phyloP scores from a whole-genome alignment of 2,888 invertebrate species.

The Didymodactylos carnosus region DNA sequence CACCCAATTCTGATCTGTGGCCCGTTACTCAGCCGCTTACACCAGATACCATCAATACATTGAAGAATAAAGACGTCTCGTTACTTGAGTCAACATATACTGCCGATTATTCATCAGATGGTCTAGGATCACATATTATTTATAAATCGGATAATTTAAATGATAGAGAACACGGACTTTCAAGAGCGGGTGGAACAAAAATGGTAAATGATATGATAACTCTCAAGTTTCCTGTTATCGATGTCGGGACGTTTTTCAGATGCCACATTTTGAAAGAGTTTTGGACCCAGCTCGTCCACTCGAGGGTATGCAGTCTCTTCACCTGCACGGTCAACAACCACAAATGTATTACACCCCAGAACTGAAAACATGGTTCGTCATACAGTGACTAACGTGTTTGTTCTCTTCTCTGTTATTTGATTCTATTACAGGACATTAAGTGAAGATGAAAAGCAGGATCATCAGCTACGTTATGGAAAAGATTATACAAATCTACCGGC shows the following conservation, averaged over 20 bases:
- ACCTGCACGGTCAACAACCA: neutral
- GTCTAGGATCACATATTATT: neutral
- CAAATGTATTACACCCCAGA: neutral
- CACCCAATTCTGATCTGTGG: neutral
- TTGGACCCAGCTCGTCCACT: neutral
- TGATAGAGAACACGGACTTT: no score
- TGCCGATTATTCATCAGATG: neutral
- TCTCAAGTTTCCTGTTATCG: no score
- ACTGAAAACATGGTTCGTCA: no score
- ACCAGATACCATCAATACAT: neutral
- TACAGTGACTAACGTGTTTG: no score
- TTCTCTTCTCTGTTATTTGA: neutral
- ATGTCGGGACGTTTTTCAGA: no score
- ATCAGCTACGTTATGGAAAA: constrained; percentile 24
- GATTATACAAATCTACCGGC: constrained; percentile 24
- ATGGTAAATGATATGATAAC: no score
- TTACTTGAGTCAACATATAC: neutral
- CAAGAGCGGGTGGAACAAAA: no score
- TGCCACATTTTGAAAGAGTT: neutral
- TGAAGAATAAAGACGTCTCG: neutral
- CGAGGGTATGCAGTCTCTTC: neutral
- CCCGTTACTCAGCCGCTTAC: no score
- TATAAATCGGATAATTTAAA: no score
- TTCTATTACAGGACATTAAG: constrained; percentile 18
- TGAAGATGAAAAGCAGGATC: constrained; percentile 22